phyloP scores from a whole-genome alignment of 2,113 vertebrate species.

The Gadus macrocephalus region DNA sequence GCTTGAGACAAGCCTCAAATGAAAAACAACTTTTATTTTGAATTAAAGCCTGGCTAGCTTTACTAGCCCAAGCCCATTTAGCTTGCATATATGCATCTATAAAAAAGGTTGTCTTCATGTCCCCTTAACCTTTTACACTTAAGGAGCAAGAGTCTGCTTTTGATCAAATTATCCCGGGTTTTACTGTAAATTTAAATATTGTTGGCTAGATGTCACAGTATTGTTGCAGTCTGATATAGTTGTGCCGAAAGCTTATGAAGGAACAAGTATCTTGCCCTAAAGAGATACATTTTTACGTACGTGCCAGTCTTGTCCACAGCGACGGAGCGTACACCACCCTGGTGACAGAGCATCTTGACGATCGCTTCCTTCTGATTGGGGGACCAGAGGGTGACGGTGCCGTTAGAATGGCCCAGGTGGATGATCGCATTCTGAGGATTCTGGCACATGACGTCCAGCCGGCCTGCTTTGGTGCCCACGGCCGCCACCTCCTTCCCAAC shows the following conservation, averaged over 20 bases:
- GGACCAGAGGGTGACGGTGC: conserved; percentile 86
- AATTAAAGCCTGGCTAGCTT: too few relatives aligned
- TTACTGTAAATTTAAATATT: neutral
- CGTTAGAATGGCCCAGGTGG: conserved; percentile 82
- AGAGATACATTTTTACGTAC: conserved; percentile 66
- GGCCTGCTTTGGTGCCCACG: conserved; percentile 75
- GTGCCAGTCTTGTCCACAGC: conserved; percentile 81
- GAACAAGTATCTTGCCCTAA: too few relatives aligned
- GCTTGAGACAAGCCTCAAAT: neutral
- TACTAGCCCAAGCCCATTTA: too few relatives aligned
- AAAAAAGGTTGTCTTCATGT: too few relatives aligned
- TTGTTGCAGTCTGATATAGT: too few relatives aligned
- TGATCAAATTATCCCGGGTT: too few relatives aligned
- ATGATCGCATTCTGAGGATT: conserved; percentile 85
- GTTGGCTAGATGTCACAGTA: too few relatives aligned
- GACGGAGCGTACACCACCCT: conserved; percentile 77
- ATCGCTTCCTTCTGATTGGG: conserved; percentile 82
- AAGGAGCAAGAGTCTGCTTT: too few relatives aligned
- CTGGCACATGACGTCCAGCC: conserved; percentile 82
- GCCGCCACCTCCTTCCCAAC: conserved; percentile 82
- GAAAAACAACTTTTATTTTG: neutral
- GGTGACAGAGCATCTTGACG: conserved; percentile 86
- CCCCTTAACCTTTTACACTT: too few relatives aligned
- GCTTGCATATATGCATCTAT: too few relatives aligned
- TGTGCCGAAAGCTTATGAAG: too few relatives aligned